phyloP scores from a whole-genome alignment of 2,797 vertebrate species.

The Crax fasciolata region DNA sequence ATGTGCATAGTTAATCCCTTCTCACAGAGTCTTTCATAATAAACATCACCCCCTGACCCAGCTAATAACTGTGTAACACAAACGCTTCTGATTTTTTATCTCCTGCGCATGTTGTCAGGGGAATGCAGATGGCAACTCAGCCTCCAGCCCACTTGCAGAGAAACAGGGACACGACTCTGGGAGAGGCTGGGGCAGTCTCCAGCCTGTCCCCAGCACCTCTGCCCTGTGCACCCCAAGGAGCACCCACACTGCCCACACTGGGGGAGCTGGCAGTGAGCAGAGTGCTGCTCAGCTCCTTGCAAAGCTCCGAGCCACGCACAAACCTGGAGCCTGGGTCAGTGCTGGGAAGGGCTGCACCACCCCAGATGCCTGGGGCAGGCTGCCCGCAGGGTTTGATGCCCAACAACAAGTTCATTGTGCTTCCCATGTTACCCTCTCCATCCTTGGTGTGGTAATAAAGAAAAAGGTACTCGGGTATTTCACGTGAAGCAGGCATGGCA shows the following conservation, averaged over 20 bases:
- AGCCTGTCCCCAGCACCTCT: background rate
- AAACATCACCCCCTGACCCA: conserved; percentile 75
- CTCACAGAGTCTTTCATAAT: conserved; percentile 76
- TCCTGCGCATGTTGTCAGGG: background rate
- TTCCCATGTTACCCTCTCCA: background rate
- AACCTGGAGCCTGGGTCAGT: background rate
- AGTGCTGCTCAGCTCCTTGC: background rate
- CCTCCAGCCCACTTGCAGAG: background rate
- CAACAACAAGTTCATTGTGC: accelerated
- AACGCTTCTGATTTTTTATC: conserved; percentile 38
- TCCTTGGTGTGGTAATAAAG: background rate
- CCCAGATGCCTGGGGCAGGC: background rate
- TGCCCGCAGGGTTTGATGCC: accelerated
- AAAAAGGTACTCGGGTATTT: background rate
- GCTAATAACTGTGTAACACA: conserved; percentile 62
- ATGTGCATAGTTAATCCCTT: conserved; percentile 71
- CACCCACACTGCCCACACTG: background rate
- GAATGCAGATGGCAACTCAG: background rate
- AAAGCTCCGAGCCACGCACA: background rate
- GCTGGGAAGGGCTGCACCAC: background rate
- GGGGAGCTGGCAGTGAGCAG: background rate
- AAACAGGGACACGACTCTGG: background rate
- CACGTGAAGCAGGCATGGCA: accelerated
- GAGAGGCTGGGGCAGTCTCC: background rate
- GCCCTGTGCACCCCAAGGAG: accelerated